Conservation (phyloP, 2,797 vertebrate species). For the Pangasius sanitwongsei region DNA sequence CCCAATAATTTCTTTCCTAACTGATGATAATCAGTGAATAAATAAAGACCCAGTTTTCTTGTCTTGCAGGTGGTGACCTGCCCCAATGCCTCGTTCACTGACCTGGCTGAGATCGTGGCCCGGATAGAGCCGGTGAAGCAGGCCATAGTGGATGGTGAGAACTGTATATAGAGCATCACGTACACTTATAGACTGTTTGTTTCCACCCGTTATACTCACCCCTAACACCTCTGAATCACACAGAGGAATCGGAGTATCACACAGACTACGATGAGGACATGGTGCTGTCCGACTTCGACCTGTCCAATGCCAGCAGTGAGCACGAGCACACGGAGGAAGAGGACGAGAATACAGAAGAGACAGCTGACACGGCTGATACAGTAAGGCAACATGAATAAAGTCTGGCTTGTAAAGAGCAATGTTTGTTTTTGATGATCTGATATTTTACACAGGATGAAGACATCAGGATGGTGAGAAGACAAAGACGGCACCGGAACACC, state of each 20-base stretch:
- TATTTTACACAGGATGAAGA: constrained; percentile 51
- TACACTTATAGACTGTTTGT: not conserved
- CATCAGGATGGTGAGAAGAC: constrained; percentile 33
- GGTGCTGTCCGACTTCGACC: constrained; percentile 74
- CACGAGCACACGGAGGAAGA: constrained; percentile 67
- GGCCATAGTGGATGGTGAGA: constrained; percentile 79
- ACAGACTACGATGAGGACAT: constrained; percentile 89
- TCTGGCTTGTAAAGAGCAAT: not conserved
- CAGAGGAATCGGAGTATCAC: constrained; percentile 91
- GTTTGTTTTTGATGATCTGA: not conserved
- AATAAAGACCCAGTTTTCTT: not conserved
- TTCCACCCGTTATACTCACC: not conserved
- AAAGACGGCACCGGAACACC: constrained; percentile 12
- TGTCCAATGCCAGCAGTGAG: constrained; percentile 60
- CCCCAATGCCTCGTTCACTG: constrained; percentile 91
- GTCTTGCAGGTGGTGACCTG: constrained; percentile 82
- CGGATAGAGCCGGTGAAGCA: constrained; percentile 88
- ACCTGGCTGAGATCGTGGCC: constrained; percentile 93
- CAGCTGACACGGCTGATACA: constrained; percentile 77
- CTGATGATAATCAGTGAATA: not conserved
- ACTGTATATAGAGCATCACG: not conserved
- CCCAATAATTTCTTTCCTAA: not conserved
- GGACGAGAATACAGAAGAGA: constrained; percentile 64
- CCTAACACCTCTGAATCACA: constrained; percentile 11
- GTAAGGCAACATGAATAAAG: constrained; percentile 62